phyloP scores from a whole-genome alignment of 2,888 invertebrate genomes.

The Steinernema hermaphroditum region DNA sequence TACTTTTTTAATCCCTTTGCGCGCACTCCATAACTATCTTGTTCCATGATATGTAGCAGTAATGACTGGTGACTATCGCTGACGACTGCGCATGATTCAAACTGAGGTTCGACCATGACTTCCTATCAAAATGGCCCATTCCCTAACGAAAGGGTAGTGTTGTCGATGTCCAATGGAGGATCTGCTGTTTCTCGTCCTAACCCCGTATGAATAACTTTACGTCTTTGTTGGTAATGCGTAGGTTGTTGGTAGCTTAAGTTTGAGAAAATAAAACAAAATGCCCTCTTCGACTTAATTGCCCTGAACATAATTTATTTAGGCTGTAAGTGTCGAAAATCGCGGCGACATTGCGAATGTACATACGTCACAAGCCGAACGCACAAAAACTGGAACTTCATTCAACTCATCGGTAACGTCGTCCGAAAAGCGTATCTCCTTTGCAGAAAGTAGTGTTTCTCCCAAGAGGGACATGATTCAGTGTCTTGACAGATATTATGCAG shows the following conservation, averaged over 20 bases:
- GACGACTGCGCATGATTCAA: neutral
- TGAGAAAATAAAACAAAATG: neutral
- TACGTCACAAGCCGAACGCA: neutral
- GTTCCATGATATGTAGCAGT: neutral
- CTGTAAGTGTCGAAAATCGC: constrained; percentile 9
- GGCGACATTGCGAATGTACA: neutral
- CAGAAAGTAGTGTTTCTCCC: neutral
- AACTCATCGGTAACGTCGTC: neutral
- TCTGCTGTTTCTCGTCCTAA: neutral
- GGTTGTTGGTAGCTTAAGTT: neutral
- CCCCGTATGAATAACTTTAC: neutral
- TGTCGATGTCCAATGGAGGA: constrained; percentile 1
- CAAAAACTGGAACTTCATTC: neutral
- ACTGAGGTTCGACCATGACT: neutral
- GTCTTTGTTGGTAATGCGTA: neutral
- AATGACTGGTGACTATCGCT: neutral
- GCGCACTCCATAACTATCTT: constrained; percentile 2
- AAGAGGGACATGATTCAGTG: constrained; percentile 24
- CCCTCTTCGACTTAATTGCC: neutral
- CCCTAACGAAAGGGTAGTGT: neutral
- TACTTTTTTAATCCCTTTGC: neutral
- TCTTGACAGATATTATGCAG: constrained; percentile 1
- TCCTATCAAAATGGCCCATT: neutral
- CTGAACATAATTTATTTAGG: neutral
- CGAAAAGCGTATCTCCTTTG: neutral